Evolutionary conservation across 2,113 vertebrate species (phyloP), one percentile per base, ranked within the genome.

Genomic region (Oncorhynchus clarkii): DNA sequence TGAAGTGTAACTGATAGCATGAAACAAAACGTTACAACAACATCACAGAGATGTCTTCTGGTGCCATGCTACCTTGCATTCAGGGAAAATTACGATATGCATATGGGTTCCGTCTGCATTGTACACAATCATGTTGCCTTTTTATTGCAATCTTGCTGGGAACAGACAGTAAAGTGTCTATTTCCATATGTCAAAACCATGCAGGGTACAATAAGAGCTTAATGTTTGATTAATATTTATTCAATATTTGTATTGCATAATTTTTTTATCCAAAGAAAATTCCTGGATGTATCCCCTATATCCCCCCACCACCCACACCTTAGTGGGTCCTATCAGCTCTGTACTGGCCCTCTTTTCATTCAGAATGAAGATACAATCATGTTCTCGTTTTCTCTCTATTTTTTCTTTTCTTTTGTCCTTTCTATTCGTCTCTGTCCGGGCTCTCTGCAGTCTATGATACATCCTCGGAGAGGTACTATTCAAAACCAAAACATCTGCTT

Each of bases 1-100:
- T 34, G 70, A 78, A 73, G 81, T 72, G 74, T 88, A 86, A 92
- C 86, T 80, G 84, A 86, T 82, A 34, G 74, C 75, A 9, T 54
- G 71, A 78, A 82, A 84, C 81, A 75, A 81, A 77, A 80, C 66
- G 71, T 80, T 45, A 75, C 67, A 6, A 62, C 45, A 60, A 79
- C 73, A 82, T 89, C 85, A 83, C 3, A 70, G 57, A 70, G 65
- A 67, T 51, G 51, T 80, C 79, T 76, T 79, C 77, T 69, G 75
- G 74, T 80, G 79, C 31, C 26, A 59, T 20, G 49, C 62, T 62
- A 70, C 72, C 70, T 2, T 29, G 27, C 67, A 39, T 71, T 81
- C 80, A 59, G 77, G 57, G 5, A 20, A 27, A 64, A 73, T 65
- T 70, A 26, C 48, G 70, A 68, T 77, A 78, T n/a, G 75, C 72